Conservation (phyloP, 2,888 invertebrate species). For the Eupithecia exiguata region DNA sequence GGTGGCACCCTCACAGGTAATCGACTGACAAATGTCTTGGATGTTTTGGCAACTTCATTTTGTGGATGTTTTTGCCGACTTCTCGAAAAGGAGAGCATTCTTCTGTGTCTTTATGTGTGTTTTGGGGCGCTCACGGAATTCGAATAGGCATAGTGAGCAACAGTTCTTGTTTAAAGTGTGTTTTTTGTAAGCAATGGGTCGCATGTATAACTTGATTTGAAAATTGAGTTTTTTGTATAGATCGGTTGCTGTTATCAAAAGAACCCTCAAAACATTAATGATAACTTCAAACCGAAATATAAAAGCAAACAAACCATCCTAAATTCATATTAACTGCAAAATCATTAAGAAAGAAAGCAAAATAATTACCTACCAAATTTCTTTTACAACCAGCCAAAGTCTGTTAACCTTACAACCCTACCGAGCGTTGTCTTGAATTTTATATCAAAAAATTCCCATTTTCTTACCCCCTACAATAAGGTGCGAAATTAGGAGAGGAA, state of each 20-base stretch:
- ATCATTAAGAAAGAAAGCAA: constrained; percentile 15
- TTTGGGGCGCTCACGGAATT: constrained; percentile 8
- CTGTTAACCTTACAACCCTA: constrained; percentile 49
- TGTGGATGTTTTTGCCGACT: constrained; percentile 55
- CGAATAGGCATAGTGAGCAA: not conserved
- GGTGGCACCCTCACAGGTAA: constrained; percentile 75
- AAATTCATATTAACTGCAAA: not conserved
- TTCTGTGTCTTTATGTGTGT: constrained; percentile 10
- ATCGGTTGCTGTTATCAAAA: too few species aligned
- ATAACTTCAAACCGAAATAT: not conserved
- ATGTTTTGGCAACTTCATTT: constrained; percentile 82
- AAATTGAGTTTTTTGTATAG: too few species aligned
- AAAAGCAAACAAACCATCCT: not conserved
- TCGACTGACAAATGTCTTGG: constrained; percentile 82
- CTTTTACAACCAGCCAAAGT: constrained; percentile 43
- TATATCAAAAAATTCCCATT: constrained; percentile 72
- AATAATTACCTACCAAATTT: constrained; percentile 38
- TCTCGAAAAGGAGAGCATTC: constrained; percentile 47
- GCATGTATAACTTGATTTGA: too few species aligned
- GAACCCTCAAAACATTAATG: not conserved
- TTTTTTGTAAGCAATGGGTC: too few species aligned
- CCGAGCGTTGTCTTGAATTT: constrained; percentile 58
- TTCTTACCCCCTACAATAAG: constrained; percentile 77
- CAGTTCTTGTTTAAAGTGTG: not conserved
- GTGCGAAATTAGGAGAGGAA: constrained; percentile 82